A percentile compares a stretch with the other conserved stretches of the same genome.
Evolutionary conservation across 2,113 vertebrate genomes (phyloP).

Genomic region (Ailuropoda melanoleuca): DNA sequence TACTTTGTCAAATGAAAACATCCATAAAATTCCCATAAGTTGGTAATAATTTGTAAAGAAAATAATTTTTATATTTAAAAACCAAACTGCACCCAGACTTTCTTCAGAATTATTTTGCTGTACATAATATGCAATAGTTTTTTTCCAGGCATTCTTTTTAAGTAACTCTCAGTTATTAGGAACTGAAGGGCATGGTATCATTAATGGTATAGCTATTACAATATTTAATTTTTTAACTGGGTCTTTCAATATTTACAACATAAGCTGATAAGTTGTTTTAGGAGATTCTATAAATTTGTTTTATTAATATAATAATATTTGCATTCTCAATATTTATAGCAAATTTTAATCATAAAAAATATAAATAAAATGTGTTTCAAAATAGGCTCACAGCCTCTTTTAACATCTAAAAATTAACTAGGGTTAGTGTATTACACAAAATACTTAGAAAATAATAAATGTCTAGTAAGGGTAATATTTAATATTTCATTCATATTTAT

Average conservation of each 20-base stretch:
- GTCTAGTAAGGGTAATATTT: not conserved
- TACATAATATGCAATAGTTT: not conserved
- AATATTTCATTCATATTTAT: not conserved
- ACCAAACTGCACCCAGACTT: not conserved
- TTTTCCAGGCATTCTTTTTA: not conserved
- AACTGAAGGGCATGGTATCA: not conserved
- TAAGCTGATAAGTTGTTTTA: not conserved
- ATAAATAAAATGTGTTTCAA: slow-evolving; percentile 26
- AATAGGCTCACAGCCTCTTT: not conserved
- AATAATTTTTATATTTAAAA: slow-evolving; percentile 51
- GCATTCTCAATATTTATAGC: not conserved
- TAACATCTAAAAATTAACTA: slow-evolving; percentile 32
- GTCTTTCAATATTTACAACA: slow-evolving; percentile 7
- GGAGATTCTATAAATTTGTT: not conserved
- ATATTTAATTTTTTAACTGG: slow-evolving; percentile 14
- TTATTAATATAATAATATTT: slow-evolving; percentile 13
- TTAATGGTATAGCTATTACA: not conserved
- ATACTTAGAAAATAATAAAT: not conserved
- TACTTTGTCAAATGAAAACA: slow-evolving; percentile 4
- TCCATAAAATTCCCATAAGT: not conserved
- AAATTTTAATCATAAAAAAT: slow-evolving; percentile 36
- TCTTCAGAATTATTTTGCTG: not conserved
- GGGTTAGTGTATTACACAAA: not conserved
- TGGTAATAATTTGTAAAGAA: slow-evolving; percentile 13
- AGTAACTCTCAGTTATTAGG: slow-evolving; percentile 7